Base-by-base conservation (phyloP, 2,888 invertebrate genomes). In the Sphaerolaimus hirsutus region DNA sequence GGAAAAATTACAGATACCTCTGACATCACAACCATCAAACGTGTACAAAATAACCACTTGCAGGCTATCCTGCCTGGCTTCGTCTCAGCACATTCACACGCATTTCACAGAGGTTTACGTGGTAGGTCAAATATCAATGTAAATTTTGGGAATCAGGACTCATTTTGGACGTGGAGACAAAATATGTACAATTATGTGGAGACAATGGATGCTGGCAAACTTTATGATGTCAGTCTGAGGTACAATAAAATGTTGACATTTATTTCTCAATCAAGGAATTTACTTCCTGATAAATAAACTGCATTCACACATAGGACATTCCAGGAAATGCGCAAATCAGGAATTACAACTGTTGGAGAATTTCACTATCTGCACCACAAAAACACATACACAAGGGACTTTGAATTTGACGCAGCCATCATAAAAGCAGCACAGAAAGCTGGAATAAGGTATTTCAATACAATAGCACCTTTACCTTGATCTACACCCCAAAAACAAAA, bases 331-430 rank as follows among this genome's bases (percentile, higher is more conserved):
- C 44, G 60, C 1, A 48, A 50, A 10, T 55, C 58, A 2, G 60
- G 60, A 22, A 61, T 60, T 41, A 60, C 60, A 1, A 55, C 56
- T 2, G 60, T 60, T 7, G 60, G 60, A 21, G 60, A 60, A 45
- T 60, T 61, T 44, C 60, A 60, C 49, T 60, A 60, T 43, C 58
- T 61, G 1, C 60, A 60, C 49, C 60, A 60, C 25, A 4, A 35
- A 25, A 12, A 22, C 17, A 24, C 23, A 10, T 17, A 42, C 12
- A 7, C 10, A 17, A 7, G 2, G 2, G 19, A 37, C 17, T 48
- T 41, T 24, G 45, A 24, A 2, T 35, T 48, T 23, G 48, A 48
- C 41, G 2, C 22, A 40, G 37, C 46, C 14, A 27, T 48, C 32
- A 36, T 48, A 23, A 23, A 36, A 5, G 48, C 48, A 2, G 48